Evolutionary conservation across 2,888 invertebrate genomes (phyloP), one percentile per base, ranked within the genome.

Genomic region (Cylloceria caligata): DNA sequence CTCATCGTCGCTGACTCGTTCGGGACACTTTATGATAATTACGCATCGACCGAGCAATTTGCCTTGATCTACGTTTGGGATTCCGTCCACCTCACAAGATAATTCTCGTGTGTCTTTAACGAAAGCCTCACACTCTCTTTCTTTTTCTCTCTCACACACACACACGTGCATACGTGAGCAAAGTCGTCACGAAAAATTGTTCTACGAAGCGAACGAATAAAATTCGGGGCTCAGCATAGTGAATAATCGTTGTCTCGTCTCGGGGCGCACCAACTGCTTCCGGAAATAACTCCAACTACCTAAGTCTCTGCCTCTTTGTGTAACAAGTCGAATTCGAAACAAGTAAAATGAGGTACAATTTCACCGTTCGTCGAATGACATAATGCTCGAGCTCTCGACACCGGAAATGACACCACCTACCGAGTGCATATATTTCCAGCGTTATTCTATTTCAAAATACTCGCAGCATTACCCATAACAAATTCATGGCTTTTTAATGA

Each of bases 1-100:
- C 67, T 24, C 72, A 13, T 30, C 64, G 68, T 42, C 71, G 65
- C n/a, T 47, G 69, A 47, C 47, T 30, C 60, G n/a, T 34, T 34
- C 21, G 5, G 73, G 64, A 78, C 71, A 74, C 74, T 81, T 81
- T 81, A 81, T 81, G 81, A 81, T 81, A 81, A 81, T 81, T 65
- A 73, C 78, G 78, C 74, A 49, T 69, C 78, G 62, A 55, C 65
- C 74, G 74, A 81, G 74, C 81, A 78, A 81, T 81, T 81, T 81
- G 69, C 62, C 65, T 45, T 65, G 77, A 78, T 81, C 74, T 74
- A 71, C 74, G 78, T 68, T 65, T 65, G 68, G 42, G 42, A 57
- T 72, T 52, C 47, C 39, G 42, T 62, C 52, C 55, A 19, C 34
- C 57, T 52, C 47, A 19, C 67, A 16, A 34, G 74, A 67, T 74